Conservation (phyloP, 2,888 invertebrate species). For the Cybosia mesomella region DNA sequence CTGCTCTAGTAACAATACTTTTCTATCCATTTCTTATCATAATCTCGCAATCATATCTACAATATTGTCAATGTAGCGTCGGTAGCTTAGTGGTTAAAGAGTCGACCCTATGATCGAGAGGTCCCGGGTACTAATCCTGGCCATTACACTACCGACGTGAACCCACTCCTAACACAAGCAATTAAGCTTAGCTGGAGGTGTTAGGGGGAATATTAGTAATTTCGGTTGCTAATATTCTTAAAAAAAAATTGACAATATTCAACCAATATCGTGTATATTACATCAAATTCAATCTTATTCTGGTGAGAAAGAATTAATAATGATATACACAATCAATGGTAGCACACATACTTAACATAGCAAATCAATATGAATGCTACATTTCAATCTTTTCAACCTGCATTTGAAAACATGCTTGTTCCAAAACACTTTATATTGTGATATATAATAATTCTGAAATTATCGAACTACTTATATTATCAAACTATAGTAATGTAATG, state of each 20-base stretch:
- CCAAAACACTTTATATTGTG: constrained; percentile 18
- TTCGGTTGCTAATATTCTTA: no score
- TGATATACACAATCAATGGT: constrained; percentile 19
- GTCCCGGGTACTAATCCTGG: no score
- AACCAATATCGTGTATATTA: constrained; percentile 15
- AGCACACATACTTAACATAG: neutral
- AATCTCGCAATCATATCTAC: constrained; percentile 39
- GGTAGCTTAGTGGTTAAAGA: no score
- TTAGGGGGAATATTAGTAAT: no score
- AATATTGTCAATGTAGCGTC: constrained; percentile 41
- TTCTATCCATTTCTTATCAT: constrained; percentile 22
- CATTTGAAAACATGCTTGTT: neutral
- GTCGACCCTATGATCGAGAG: no score
- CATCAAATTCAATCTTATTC: constrained; percentile 28
- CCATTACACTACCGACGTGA: no score
- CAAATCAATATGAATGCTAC: constrained; percentile 1
- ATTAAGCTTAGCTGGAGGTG: no score
- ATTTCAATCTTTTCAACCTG: constrained; percentile 9
- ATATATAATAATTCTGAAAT: constrained; percentile 7
- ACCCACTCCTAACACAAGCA: no score
- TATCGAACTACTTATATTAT: neutral
- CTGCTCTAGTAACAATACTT: constrained; percentile 26
- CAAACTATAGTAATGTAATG: neutral
- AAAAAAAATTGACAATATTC: no score
- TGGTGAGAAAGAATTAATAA: constrained; percentile 12